Evolutionary conservation across 2,888 invertebrate genomes (phyloP).

Genomic region (Thalpophila matura): DNA sequence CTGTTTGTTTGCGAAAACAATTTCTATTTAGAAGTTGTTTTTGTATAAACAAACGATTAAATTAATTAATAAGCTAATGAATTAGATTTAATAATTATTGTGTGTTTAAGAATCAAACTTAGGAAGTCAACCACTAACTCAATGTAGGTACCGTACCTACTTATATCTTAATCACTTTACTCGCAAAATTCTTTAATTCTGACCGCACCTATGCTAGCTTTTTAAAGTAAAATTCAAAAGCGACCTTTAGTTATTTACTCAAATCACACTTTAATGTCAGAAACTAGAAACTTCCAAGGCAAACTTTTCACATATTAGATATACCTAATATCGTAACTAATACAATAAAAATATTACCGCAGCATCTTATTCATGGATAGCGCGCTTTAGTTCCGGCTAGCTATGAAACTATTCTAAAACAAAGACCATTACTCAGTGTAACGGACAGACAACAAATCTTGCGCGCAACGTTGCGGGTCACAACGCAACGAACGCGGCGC

Average conservation of each 20-base stretch:
- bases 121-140: not conserved
- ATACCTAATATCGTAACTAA: not conserved
- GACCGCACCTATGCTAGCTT: too few species aligned
- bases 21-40: conserved; percentile 28
- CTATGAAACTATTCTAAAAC: conserved; percentile 61
- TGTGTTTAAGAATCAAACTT: conserved; percentile 5
- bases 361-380: conserved; percentile 30
- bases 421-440: conserved; percentile 70
- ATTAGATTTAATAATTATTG: conserved; percentile 1
- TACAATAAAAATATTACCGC: not conserved
- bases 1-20: conserved; percentile 42
- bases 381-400: conserved; percentile 18
- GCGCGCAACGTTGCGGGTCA: conserved; percentile 56
- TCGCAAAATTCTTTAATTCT: not conserved
- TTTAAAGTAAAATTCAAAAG: not conserved
- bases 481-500: conserved; percentile 51
- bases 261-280: not conserved
- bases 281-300: not conserved
- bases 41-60: conserved; percentile 14
- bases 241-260: not conserved
- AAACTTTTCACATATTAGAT: not conserved
- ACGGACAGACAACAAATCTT: conserved; percentile 73
- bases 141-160: not conserved
- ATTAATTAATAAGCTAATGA: conserved; percentile 27
- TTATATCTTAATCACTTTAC: not conserved